phyloP scores from a whole-genome alignment of 2,113 vertebrate species.

The Paramormyrops kingsleyae region DNA sequence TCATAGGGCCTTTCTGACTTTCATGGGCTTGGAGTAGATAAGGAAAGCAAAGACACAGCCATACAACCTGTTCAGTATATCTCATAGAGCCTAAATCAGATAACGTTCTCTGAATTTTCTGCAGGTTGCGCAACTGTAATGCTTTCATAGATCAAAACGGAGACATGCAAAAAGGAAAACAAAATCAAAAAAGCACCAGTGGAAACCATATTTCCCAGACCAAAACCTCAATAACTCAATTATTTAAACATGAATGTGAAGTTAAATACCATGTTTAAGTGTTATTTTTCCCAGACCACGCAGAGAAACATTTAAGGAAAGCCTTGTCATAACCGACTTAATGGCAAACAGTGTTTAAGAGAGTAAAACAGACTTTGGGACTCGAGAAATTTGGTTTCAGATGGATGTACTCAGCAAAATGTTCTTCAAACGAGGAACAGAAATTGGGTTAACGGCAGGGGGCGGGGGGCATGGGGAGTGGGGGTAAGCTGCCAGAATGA shows the following conservation, averaged over 20 bases:
- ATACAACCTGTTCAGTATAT: background rate
- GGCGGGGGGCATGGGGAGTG: too few species aligned
- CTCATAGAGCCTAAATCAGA: background rate
- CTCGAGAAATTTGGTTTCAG: constrained; percentile 1
- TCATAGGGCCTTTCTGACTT: background rate
- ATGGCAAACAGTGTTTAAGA: background rate
- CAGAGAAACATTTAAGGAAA: background rate
- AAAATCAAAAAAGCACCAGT: background rate
- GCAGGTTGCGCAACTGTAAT: background rate
- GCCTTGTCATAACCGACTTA: background rate
- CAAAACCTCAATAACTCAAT: background rate
- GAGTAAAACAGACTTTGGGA: background rate
- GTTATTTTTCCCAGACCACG: background rate
- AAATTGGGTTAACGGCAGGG: constrained; percentile 9
- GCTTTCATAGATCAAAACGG: background rate
- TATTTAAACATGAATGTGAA: background rate
- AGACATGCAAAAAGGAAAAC: background rate
- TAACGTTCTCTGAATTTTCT: background rate
- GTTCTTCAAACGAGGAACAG: constrained; percentile 5
- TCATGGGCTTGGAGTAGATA: background rate
- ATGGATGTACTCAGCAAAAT: background rate
- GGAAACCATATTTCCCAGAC: background rate
- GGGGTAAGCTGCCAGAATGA: background rate
- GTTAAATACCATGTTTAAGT: background rate
- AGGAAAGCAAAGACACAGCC: background rate